These are phyloP conservation scores for Drosophila teissieri DNA, from an alignment of 1,140 invertebrate genomes.

Conservation along the genomic window DNA sequence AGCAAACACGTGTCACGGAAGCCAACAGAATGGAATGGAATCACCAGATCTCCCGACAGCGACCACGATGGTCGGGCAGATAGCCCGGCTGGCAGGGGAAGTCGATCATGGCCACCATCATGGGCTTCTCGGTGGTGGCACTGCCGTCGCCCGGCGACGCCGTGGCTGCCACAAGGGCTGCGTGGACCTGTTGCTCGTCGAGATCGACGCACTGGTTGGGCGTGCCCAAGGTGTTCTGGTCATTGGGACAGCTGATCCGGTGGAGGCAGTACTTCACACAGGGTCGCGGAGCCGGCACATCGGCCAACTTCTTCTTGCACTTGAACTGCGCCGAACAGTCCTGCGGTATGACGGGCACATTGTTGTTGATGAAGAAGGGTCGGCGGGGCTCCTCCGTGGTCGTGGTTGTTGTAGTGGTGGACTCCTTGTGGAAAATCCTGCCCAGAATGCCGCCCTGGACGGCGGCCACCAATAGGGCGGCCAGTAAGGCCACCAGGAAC, in stretches of 20 bases:
- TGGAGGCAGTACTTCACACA: constrained; percentile 77
- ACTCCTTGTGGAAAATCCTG: constrained; percentile 40
- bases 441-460: constrained; percentile 25
- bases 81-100: constrained; percentile 81
- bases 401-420: constrained; percentile 25
- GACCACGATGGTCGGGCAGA: constrained; percentile 73
- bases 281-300: constrained; percentile 48
- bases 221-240: constrained; percentile 38
- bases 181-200: constrained; percentile 53
- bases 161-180: constrained; percentile 20
- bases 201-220: constrained; percentile 66
- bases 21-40: neutral
- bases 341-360: constrained; percentile 45
- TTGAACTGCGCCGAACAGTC: constrained; percentile 52
- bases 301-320: constrained; percentile 68
- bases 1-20: constrained; percentile 8
- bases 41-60: constrained; percentile 79
- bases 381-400: constrained; percentile 13
- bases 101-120: constrained; percentile 82
- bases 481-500: constrained; percentile 17
- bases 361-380: constrained; percentile 62
- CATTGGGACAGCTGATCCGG: constrained; percentile 61
- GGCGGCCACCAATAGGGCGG: constrained; percentile 10
- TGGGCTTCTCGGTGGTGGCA: constrained; percentile 41
- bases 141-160: neutral